phyloP scores from a whole-genome alignment of 1,140 invertebrate species.

The Drosophila sulfurigaster region DNA sequence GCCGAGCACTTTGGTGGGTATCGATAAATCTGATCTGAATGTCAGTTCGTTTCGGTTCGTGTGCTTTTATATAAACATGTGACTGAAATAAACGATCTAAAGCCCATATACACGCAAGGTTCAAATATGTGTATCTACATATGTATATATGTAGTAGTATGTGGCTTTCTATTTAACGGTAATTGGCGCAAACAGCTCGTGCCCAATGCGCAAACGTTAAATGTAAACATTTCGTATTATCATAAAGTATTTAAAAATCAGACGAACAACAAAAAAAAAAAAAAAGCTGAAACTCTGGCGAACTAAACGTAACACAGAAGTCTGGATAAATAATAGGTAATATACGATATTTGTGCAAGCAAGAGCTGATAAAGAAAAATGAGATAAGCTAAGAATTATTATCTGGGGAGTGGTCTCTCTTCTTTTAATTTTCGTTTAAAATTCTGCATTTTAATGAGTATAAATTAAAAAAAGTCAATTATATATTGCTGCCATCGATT shows the following conservation, averaged over 20 bases:
- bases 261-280: background rate
- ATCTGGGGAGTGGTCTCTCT: background rate
- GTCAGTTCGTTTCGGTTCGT: conserved; percentile 17
- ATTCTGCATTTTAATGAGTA: background rate
- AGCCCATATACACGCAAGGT: background rate
- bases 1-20: conserved; percentile 3
- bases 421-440: background rate
- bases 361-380: background rate
- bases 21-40: conserved; percentile 28
- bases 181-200: conserved; percentile 68
- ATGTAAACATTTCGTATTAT: conserved; percentile 49
- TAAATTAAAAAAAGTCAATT: background rate
- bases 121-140: background rate
- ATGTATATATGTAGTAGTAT: conserved; percentile 20
- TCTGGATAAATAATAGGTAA: conserved; percentile 13
- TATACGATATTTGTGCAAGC: background rate
- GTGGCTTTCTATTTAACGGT: conserved; percentile 60
- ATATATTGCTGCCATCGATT: background rate
- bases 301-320: conserved; percentile 17
- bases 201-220: conserved; percentile 50
- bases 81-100: conserved; percentile 42
- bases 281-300: background rate
- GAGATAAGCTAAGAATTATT: conserved; percentile 4
- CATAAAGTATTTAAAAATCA: conserved; percentile 12
- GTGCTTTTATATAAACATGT: conserved; percentile 50